Evolutionary conservation across 2,797 vertebrate species (phyloP).

Genomic region (Caiman crocodilus): DNA sequence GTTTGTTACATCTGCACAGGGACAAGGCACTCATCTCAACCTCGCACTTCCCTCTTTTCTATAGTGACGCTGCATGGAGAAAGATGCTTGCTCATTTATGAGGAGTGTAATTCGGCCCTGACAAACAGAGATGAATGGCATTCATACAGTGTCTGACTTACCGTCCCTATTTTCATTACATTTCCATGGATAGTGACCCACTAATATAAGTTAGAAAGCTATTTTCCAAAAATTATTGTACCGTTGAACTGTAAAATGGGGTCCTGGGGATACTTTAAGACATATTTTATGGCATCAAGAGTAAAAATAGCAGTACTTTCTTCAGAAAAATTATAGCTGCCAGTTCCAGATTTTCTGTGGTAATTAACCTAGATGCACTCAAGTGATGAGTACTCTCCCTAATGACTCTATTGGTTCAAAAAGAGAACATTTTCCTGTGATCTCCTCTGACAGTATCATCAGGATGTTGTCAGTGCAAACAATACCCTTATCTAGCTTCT

Average conservation of each 20-base stretch:
- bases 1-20: constrained; percentile 13
- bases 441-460: constrained; percentile 87
- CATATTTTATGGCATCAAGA: constrained; percentile 62
- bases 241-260: constrained; percentile 36
- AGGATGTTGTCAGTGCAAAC: constrained; percentile 93
- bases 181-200: constrained; percentile 30
- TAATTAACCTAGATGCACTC: constrained; percentile 92
- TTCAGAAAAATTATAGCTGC: constrained; percentile 73
- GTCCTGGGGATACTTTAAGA: constrained; percentile 50
- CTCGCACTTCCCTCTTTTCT: constrained; percentile 56
- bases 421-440: constrained; percentile 84
- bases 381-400: constrained; percentile 92
- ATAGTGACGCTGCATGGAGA: constrained; percentile 58
- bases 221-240: constrained; percentile 59
- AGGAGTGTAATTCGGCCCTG: constrained; percentile 20
- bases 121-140: constrained; percentile 46
- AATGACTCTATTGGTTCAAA: constrained; percentile 89
- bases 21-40: constrained; percentile 60
- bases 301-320: constrained; percentile 71
- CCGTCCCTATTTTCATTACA: constrained; percentile 24
- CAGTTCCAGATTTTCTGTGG: constrained; percentile 83
- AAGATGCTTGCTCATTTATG: constrained; percentile 50
- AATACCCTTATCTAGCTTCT: constrained; percentile 95
- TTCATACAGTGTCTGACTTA: constrained; percentile 10
- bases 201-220: constrained; percentile 23